Evolutionary conservation across 1,140 invertebrate species (phyloP), one percentile per base, ranked within the genome.

Genomic region (Harlomillsia oculata): DNA sequence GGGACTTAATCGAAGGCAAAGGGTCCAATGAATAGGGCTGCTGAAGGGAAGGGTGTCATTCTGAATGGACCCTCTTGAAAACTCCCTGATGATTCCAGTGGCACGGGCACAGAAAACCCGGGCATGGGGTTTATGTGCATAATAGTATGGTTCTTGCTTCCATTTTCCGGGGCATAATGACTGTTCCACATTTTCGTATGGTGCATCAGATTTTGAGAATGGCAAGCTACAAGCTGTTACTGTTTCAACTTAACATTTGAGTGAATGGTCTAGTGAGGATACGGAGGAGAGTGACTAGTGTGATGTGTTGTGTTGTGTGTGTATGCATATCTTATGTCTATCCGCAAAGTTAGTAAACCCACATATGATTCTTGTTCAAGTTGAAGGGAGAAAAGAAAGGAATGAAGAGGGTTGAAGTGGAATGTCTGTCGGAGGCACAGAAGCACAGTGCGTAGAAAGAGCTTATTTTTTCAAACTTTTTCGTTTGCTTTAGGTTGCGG

Each of bases 101-200:
- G 23, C 39, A 41, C 23, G 11, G 9, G 39, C 23, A 21, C 16
- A 14, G 16, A 16, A 14, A 16, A 20, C 9, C 39, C 11, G 11
- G 39, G 16, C 39, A 20, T 2, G 18, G 11, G 13, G 4, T 14
- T 16, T 20, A 14, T 41, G 39, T 20, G 39, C 39, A 16, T 41
- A 16, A 16, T 41, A 21, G 39, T 20, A 20, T 14, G 9, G 18
- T 41, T 9, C 1, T 6, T 44, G 8, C 28, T 11, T 4, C 13
- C 28, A 23, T 29, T 11, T 28, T 48, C 26, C 11, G 16, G 25
- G 34, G 26, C 21, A 32, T 48, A 32, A 29, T 25, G 45, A 28
- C 28, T 48, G 26, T 30, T 9, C 18, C 26, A 28, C 45, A 48
- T 30, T 48, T 48, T 48, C 16, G 30, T 48, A 48, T 48, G 8